These are phyloP conservation scores for Vollenhovia emeryi DNA, from an alignment of 1,140 invertebrate species.

Conservation along the genomic window DNA sequence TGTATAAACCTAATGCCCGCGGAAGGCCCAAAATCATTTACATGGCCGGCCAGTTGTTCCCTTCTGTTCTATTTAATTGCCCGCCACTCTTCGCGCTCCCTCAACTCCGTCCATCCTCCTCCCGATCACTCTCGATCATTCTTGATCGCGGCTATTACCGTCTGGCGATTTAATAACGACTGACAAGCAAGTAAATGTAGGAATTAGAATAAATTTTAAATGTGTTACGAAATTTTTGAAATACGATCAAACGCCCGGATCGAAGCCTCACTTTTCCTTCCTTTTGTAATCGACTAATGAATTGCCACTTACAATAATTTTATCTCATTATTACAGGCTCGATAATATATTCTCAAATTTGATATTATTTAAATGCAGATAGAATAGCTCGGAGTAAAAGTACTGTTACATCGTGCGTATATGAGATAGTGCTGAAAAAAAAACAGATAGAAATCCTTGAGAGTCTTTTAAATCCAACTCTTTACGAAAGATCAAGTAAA, in stretches of 20 bases:
- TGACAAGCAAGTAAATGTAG: neutral
- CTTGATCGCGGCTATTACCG: constrained; percentile 26
- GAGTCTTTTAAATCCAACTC: neutral
- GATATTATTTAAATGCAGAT: neutral
- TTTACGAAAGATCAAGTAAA: neutral
- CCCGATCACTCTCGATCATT: constrained; percentile 42
- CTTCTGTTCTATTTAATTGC: constrained; percentile 72
- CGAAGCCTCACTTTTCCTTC: neutral
- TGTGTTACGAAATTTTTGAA: neutral
- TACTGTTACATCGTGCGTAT: neutral
- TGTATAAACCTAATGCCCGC: constrained; percentile 72
- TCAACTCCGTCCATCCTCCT: neutral
- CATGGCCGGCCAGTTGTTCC: constrained; percentile 70
- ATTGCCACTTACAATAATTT: neutral
- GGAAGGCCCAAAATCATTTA: constrained; percentile 72
- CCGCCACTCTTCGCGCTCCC: constrained; percentile 59
- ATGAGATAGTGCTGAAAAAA: neutral
- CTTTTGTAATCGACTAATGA: neutral
- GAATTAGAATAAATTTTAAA: constrained; percentile 24
- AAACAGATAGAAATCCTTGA: neutral
- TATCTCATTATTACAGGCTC: neutral
- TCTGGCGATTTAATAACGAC: constrained; percentile 15
- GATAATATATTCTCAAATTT: neutral
- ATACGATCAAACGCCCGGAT: neutral
- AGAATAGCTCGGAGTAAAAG: neutral